Evolutionary conservation across 2,797 vertebrate genomes (phyloP).

Genomic region (Phoebastria nigripes): DNA sequence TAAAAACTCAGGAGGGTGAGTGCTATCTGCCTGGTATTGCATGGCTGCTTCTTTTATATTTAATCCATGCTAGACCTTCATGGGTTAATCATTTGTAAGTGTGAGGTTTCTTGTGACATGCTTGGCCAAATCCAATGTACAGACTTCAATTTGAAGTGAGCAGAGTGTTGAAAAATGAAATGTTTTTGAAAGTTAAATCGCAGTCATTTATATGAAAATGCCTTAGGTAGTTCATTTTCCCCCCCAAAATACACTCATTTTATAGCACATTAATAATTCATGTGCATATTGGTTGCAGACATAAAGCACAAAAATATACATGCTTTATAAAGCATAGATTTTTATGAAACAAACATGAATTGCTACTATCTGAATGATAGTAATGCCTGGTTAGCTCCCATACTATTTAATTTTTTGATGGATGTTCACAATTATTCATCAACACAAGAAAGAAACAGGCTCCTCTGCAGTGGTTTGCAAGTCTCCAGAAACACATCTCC

Average conservation of each 20-base stretch:
- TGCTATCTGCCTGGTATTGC: background rate
- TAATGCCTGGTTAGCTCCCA: constrained; percentile 9
- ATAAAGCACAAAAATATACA: constrained; percentile 19
- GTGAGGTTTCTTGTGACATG: background rate
- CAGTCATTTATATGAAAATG: constrained; percentile 59
- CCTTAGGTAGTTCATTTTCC: background rate
- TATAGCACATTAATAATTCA: constrained; percentile 55
- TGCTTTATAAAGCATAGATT: constrained; percentile 15
- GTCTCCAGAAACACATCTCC: background rate
- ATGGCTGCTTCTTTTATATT: background rate
- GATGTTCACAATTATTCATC: background rate
- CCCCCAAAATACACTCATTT: background rate
- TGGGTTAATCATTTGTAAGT: constrained; percentile 42
- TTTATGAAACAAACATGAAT: constrained; percentile 38
- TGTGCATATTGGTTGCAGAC: constrained; percentile 13
- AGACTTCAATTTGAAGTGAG: constrained; percentile 28
- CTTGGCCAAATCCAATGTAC: background rate
- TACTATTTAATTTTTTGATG: constrained; percentile 30
- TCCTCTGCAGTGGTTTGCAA: background rate
- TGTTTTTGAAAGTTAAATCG: constrained; percentile 46
- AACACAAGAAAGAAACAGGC: background rate
- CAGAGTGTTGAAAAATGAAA: constrained; percentile 22
- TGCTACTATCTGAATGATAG: background rate
- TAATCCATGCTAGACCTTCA: background rate
- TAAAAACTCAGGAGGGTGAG: background rate